A percentile compares a stretch with the other conserved stretches of the same genome.
Conservation (phyloP, 2,888 invertebrate genomes). For the Torymus aiolomorphi region DNA sequence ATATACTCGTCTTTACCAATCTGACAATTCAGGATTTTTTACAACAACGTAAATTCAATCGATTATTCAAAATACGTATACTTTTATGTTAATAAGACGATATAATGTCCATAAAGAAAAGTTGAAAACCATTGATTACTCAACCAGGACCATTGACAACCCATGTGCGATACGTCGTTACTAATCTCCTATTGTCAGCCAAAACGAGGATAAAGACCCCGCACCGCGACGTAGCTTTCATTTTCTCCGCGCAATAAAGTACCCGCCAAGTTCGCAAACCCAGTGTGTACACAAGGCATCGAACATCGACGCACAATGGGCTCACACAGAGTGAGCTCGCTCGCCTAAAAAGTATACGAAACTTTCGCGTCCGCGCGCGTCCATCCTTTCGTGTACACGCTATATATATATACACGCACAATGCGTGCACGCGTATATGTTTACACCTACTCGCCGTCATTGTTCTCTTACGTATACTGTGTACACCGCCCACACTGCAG, state of each 20-base stretch:
- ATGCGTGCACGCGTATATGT: slow-evolving; percentile 16
- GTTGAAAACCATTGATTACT: too few relatives aligned
- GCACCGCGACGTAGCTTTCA: slow-evolving; percentile 2
- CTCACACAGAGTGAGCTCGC: background rate
- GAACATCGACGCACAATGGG: slow-evolving; percentile 34
- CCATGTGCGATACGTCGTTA: too few relatives aligned
- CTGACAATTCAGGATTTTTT: too few relatives aligned
- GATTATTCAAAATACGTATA: too few relatives aligned
- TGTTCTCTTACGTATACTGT: slow-evolving; percentile 49
- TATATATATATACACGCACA: background rate
- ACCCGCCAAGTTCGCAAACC: background rate
- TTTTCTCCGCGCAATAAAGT: slow-evolving; percentile 31
- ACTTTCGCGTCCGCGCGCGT: background rate
- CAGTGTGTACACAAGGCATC: background rate
- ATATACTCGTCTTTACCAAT: too few relatives aligned
- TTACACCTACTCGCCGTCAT: slow-evolving; percentile 57
- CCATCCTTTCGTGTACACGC: background rate
- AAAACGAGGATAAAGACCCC: too few relatives aligned
- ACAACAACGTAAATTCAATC: too few relatives aligned
- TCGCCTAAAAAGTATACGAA: slow-evolving; percentile 17
- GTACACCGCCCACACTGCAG: slow-evolving; percentile 27
- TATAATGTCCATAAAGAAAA: too few relatives aligned
- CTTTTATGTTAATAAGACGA: too few relatives aligned
- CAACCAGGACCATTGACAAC: too few relatives aligned
- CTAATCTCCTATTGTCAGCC: too few relatives aligned